Evolutionary conservation across 2,888 invertebrate genomes (phyloP).

Genomic region (Andrena chrysosceles): DNA sequence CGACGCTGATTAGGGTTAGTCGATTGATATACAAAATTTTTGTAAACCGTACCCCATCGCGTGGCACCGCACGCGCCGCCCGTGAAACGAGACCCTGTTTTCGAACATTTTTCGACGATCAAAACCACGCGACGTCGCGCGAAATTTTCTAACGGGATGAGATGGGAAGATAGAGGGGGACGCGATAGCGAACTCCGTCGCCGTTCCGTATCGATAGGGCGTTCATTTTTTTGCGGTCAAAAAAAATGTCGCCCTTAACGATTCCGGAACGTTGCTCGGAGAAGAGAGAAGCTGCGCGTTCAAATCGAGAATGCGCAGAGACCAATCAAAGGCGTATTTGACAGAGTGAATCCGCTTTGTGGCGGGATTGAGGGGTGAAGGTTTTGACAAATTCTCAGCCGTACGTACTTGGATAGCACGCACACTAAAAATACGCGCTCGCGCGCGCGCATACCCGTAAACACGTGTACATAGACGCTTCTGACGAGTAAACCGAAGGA

Average conservation of each 20-base stretch:
- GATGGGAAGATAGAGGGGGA: too few species aligned
- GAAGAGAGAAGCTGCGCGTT: background rate
- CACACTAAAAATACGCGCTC: constrained; percentile 40
- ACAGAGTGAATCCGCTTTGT: constrained; percentile 2
- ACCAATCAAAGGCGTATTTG: constrained; percentile 12
- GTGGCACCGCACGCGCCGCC: background rate
- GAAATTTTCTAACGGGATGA: constrained; percentile 15
- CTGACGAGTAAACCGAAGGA: constrained; percentile 52
- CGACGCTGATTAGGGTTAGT: constrained; percentile 44
- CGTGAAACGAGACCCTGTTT: constrained; percentile 22
- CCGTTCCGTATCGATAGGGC: constrained; percentile 45
- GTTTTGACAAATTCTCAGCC: constrained; percentile 61
- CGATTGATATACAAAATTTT: constrained; percentile 42
- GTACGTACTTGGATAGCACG: constrained; percentile 55
- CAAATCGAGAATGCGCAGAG: background rate
- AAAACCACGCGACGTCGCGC: constrained; percentile 1
- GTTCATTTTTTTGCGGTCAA: constrained; percentile 68
- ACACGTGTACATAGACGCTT: constrained; percentile 42
- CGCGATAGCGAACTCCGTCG: background rate
- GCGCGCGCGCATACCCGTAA: constrained; percentile 45
- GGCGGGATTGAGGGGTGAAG: constrained; percentile 47
- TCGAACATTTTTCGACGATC: constrained; percentile 40
- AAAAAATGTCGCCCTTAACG: constrained; percentile 60
- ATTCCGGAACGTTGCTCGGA: constrained; percentile 14
- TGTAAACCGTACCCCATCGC: constrained; percentile 27